These are phyloP conservation scores for Balanococcus diminutus DNA, from an alignment of 2,888 invertebrate species.

Conservation along the genomic window DNA sequence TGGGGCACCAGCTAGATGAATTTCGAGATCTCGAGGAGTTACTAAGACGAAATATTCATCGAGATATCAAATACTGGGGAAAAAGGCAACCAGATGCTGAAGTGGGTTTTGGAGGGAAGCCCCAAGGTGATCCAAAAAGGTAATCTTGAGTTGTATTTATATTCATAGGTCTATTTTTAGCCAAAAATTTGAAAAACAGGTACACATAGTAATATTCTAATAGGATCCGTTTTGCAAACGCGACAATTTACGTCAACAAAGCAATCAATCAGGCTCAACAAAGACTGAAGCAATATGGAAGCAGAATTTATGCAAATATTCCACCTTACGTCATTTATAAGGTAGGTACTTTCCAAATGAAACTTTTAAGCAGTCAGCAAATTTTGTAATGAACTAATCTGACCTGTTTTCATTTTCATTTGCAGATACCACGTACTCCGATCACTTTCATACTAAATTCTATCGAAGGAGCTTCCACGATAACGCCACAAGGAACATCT, in stretches of 20 bases:
- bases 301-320: neutral
- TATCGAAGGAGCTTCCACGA: neutral
- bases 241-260: neutral
- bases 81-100: neutral
- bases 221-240: neutral
- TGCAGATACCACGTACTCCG: neutral
- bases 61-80: neutral
- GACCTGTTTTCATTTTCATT: neutral
- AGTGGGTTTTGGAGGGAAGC: neutral
- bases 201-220: too few relatives aligned
- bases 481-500: neutral
- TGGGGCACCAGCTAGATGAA: neutral
- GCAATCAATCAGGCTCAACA: neutral
- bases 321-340: neutral
- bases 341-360: neutral
- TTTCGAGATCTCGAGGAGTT: neutral
- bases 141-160: neutral
- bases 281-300: neutral
- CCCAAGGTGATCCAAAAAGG: neutral
- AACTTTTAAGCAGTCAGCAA: neutral
- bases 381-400: neutral
- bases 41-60: neutral
- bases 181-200: too few relatives aligned
- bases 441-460: neutral
- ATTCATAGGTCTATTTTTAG: too few relatives aligned